A percentile compares a stretch with the other conserved stretches of the same genome.
Evolutionary conservation across 2,797 vertebrate species (phyloP).

Genomic region (Betta splendens): DNA sequence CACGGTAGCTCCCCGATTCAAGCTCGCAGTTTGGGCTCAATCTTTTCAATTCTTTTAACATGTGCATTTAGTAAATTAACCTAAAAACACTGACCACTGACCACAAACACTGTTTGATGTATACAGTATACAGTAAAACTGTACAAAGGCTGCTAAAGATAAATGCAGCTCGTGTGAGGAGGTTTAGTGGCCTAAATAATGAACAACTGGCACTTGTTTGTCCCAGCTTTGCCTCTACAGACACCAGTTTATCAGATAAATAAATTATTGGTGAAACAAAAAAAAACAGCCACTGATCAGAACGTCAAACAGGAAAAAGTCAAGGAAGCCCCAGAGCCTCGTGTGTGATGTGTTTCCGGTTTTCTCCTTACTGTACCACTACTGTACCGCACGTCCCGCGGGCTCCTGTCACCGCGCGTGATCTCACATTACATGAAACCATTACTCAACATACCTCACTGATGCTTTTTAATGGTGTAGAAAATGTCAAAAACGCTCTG

Average conservation of each 20-base stretch:
- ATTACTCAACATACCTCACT: constrained; percentile 26
- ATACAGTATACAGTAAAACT: no score
- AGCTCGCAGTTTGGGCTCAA: constrained; percentile 41
- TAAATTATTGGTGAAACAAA: not conserved
- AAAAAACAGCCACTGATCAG: not conserved
- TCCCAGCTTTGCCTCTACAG: not conserved
- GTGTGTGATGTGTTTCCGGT: not conserved
- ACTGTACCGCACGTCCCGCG: constrained; percentile 4
- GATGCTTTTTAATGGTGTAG: constrained; percentile 20
- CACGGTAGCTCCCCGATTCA: constrained; percentile 43
- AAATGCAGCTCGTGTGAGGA: no score
- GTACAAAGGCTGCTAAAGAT: no score
- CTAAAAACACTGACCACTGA: no score
- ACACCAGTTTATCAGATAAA: not conserved
- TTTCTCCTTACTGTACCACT: not conserved
- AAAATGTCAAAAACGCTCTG: constrained; percentile 36
- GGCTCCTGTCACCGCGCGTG: constrained; percentile 6
- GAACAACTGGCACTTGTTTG: not conserved
- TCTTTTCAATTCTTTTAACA: constrained; percentile 53
- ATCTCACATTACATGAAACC: constrained; percentile 6
- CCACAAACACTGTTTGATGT: no score
- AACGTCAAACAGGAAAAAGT: not conserved
- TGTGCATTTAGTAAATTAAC: no score
- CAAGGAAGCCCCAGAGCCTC: not conserved
- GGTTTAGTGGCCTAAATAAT: no score